These are phyloP conservation scores for Coregonus suidteri DNA, from an alignment of 2,797 vertebrate genomes.

Conservation along the genomic window DNA sequence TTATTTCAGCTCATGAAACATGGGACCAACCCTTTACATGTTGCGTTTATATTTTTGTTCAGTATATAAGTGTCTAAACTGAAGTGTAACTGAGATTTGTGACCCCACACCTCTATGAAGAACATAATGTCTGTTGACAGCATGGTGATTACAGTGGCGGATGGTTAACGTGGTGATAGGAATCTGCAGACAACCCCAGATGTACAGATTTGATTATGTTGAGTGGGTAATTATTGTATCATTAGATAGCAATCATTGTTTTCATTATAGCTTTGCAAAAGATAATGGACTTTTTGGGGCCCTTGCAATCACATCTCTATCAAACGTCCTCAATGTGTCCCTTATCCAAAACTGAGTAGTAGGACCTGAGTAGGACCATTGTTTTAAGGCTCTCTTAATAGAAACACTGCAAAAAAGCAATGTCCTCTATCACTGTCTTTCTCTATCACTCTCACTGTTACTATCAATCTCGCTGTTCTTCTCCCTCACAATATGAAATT, in stretches of 20 bases:
- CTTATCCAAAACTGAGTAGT: conserved; percentile 27
- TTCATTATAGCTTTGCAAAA: conserved; percentile 27
- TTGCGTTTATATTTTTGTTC: too few species aligned
- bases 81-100: background rate
- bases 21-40: too few species aligned
- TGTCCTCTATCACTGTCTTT: background rate
- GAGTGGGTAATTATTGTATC: conserved; percentile 33
- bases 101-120: background rate
- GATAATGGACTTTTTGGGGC: conserved; percentile 22
- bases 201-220: conserved; percentile 22
- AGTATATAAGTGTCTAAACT: conserved; percentile 6
- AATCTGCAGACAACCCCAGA: conserved; percentile 21
- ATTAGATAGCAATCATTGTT: conserved; percentile 30
- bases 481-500: conserved; percentile 23
- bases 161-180: conserved; percentile 18
- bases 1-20: too few species aligned
- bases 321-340: conserved; percentile 9
- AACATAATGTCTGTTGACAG: background rate
- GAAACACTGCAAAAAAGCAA: conserved; percentile 1
- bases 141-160: background rate
- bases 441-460: background rate
- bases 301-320: conserved; percentile 3
- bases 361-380: conserved; percentile 25
- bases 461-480: background rate
- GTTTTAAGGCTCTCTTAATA: conserved; percentile 62